Base-by-base conservation (phyloP, 2,113 vertebrate species). In the Silurus meridionalis region DNA sequence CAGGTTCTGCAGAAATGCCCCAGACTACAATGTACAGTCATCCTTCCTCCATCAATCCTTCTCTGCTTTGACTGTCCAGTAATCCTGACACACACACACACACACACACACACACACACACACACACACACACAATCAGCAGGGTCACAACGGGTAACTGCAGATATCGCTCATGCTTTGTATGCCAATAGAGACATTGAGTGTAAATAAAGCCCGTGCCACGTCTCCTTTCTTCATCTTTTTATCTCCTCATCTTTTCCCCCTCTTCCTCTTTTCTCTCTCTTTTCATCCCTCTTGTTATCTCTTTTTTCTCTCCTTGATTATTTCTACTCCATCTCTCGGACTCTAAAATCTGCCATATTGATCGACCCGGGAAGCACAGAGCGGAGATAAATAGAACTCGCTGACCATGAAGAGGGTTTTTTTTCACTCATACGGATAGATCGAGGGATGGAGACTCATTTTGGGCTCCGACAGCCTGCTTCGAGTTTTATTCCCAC, bases 351-450 rank as follows among this genome's bases (percentile, higher is more conserved):
- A 92, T 91, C 85, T 86, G 86, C 83, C 71, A 87, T 94, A 94
- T 95, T 91, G 94, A 95, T 94, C 90, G 86, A 83, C 89, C 90
- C 87, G 84, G 80, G 83, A 89, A 90, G 90, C 86, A 89, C 87
- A 91, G 91, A 82, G 61, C 91, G 88, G 92, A 91, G 92, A 95
- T 91, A 93, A 93, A 94, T 93, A 94, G 86, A 87, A 92, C 91
- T 93, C 91, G 85, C 87, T 89, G 89, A 89, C 92, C 91, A 89
- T 93, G 93, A 94, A 90, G 83, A 88, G 85, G 23, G 0, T 7
- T 80, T 61, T 58, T 87, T 87, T 90, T 92, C 86, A 84, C 88
- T 91, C 89, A 89, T 53, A n/a, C 84, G 87, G 91, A 92, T 91
- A 90, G 88, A 21, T 46, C 90, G 91, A 86, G 86, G 85, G 83